phyloP scores from a whole-genome alignment of 2,888 invertebrate genomes.

The Metalampra italica region DNA sequence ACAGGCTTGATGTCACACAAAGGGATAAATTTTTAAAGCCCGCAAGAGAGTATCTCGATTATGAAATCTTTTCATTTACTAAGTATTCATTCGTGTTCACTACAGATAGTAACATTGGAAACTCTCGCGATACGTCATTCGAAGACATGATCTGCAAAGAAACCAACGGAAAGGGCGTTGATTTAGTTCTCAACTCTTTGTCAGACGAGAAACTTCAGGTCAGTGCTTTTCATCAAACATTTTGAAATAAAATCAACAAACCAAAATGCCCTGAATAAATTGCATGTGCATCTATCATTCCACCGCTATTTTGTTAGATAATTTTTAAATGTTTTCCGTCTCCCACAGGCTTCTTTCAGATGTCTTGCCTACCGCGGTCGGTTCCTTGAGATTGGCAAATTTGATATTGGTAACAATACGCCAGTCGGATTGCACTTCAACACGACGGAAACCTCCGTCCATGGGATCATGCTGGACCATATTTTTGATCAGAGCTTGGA shows the following conservation, averaged over 20 bases:
- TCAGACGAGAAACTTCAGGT: constrained; percentile 93
- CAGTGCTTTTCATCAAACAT: neutral
- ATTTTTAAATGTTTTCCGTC: neutral
- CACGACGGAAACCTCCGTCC: constrained; percentile 78
- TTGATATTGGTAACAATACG: constrained; percentile 84
- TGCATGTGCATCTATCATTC: too few species aligned
- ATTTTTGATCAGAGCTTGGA: constrained; percentile 60
- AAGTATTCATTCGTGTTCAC: neutral
- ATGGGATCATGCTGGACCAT: constrained; percentile 75
- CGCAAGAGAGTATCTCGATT: too few species aligned
- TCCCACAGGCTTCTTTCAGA: constrained; percentile 68
- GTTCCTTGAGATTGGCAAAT: constrained; percentile 89
- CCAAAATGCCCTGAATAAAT: too few species aligned
- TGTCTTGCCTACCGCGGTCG: constrained; percentile 79
- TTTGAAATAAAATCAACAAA: too few species aligned
- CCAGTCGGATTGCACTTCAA: constrained; percentile 84
- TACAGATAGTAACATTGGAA: constrained; percentile 85
- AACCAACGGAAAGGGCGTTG: constrained; percentile 93
- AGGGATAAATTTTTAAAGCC: too few species aligned
- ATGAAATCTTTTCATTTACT: too few species aligned
- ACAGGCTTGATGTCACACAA: too few species aligned
- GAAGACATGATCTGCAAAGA: constrained; percentile 89
- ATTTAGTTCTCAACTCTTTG: constrained; percentile 93
- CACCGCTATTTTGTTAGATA: too few species aligned
- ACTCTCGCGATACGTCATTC: constrained; percentile 92